phyloP scores from a whole-genome alignment of 2,888 invertebrate genomes.

The Pedicia rivosa region DNA sequence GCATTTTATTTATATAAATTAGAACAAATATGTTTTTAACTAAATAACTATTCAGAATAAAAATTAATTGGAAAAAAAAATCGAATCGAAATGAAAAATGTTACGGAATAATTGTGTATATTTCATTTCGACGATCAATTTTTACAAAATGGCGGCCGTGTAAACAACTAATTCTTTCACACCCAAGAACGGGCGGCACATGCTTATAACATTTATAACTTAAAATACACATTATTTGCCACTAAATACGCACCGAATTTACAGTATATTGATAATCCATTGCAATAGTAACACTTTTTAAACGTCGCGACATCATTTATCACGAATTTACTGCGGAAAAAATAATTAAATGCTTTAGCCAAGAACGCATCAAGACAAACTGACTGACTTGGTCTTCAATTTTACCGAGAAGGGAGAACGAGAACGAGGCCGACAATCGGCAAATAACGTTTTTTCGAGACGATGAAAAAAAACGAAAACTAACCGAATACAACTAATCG shows the following conservation, averaged over 20 bases:
- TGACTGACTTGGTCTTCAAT: no score
- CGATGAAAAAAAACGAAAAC: no score
- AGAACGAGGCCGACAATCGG: no score
- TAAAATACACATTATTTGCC: neutral
- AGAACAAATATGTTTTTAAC: no score
- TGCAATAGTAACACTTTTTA: neutral
- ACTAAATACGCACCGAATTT: neutral
- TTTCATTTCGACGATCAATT: no score
- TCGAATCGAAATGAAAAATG: neutral
- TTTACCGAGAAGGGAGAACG: no score
- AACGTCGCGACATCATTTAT: neutral
- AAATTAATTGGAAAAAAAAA: no score
- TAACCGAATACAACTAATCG: no score
- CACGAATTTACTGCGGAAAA: neutral
- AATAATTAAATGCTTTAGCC: neutral
- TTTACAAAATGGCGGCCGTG: constrained; percentile 5
- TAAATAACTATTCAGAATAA: no score
- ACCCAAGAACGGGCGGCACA: constrained; percentile 5
- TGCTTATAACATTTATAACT: neutral
- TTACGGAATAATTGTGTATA: neutral
- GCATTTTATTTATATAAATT: no score
- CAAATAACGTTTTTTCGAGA: no score
- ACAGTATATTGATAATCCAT: neutral
- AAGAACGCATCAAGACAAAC: neutral
- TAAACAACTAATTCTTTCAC: constrained; percentile 5